These are phyloP conservation scores for Yoshiicerus persimilis DNA, from an alignment of 1,140 invertebrate species.

Conservation along the genomic window DNA sequence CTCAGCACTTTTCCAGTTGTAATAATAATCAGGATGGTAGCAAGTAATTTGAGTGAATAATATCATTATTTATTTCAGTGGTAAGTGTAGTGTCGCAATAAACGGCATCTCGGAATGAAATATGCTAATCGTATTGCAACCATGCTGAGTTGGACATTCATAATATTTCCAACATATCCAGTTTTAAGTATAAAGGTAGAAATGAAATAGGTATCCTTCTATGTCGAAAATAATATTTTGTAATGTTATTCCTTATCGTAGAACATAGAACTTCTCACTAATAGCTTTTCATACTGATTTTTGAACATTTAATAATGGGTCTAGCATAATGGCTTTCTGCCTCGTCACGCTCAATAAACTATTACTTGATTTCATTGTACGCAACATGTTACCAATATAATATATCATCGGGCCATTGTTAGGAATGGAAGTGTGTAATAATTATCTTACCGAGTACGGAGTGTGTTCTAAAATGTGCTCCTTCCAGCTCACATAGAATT, in stretches of 20 bases:
- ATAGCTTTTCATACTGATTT: too few relatives aligned
- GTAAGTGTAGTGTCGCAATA: background rate
- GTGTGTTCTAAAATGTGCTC: too few relatives aligned
- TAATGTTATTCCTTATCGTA: background rate
- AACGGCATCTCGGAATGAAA: too few relatives aligned
- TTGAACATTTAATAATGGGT: background rate
- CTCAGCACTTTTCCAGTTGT: background rate
- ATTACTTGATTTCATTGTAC: background rate
- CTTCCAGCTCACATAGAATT: too few relatives aligned
- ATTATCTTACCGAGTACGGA: too few relatives aligned
- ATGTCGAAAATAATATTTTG: background rate
- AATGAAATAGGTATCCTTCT: background rate
- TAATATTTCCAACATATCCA: background rate
- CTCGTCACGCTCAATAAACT: background rate
- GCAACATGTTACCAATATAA: background rate
- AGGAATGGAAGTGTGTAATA: too few relatives aligned
- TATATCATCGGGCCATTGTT: too few relatives aligned
- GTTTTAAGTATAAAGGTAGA: background rate
- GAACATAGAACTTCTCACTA: background rate
- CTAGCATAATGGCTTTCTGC: background rate
- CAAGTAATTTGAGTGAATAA: background rate
- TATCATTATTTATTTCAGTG: background rate
- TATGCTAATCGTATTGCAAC: too few relatives aligned
- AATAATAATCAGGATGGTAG: background rate
- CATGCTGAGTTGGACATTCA: too few relatives aligned